Conservation (phyloP, 2,113 vertebrate species). For the Neotragus moschatus region DNA sequence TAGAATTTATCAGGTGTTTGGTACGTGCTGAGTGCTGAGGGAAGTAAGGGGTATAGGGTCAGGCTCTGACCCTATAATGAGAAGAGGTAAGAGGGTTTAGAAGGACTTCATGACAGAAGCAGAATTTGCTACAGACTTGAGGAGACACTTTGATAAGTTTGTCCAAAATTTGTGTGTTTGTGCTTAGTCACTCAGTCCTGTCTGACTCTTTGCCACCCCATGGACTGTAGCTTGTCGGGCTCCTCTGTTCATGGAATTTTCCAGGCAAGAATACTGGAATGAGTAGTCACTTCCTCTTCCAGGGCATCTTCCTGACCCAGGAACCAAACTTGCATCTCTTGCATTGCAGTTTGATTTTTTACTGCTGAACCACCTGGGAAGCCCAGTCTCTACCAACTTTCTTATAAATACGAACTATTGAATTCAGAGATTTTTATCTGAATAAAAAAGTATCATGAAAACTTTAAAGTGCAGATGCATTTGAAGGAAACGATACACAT, state of each 20-base stretch:
- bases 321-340: too few relatives aligned
- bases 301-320: too few relatives aligned
- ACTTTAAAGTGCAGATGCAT: not conserved
- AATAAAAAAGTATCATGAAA: not conserved
- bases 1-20: not conserved
- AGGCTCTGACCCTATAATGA: not conserved
- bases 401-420: not conserved
- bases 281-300: too few relatives aligned
- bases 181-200: too few relatives aligned
- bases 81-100: rapidly evolving
- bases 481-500: not conserved
- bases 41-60: not conserved
- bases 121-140: not conserved
- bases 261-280: too few relatives aligned
- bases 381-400: too few relatives aligned
- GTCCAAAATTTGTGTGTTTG: not conserved
- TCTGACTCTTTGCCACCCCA: too few relatives aligned
- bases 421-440: not conserved
- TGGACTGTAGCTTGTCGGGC: too few relatives aligned
- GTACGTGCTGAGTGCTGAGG: not conserved
- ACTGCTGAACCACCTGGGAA: too few relatives aligned
- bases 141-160: not conserved
- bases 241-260: too few relatives aligned
- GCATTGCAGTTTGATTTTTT: not conserved
- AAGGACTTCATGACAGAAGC: not conserved